A percentile compares a stretch with the other conserved stretches of the same genome.
phyloP scores from a whole-genome alignment of 2,888 invertebrate genomes.

The Coleophora flavipennella region DNA sequence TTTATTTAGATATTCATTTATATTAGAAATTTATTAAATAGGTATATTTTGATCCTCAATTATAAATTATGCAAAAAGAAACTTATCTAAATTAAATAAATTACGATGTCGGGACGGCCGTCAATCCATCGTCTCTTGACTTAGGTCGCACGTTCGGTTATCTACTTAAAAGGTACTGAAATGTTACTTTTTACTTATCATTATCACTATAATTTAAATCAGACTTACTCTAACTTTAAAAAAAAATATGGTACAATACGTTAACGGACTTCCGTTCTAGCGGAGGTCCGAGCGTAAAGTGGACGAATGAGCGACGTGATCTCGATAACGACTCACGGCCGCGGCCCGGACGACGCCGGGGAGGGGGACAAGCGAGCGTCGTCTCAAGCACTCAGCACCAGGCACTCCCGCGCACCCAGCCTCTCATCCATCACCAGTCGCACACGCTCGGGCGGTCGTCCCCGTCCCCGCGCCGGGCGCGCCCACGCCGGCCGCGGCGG shows the following conservation, averaged over 20 bases:
- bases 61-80: slow-evolving; percentile 65
- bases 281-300: slow-evolving; percentile 61
- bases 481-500: slow-evolving; percentile 40
- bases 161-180: slow-evolving; percentile 70
- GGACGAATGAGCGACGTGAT: slow-evolving; percentile 68
- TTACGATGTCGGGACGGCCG: slow-evolving; percentile 72
- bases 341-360: slow-evolving; percentile 57
- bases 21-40: slow-evolving; percentile 58
- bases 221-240: slow-evolving; percentile 59
- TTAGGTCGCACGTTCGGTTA: slow-evolving; percentile 71
- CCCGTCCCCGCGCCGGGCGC: slow-evolving; percentile 58
- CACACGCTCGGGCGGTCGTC: slow-evolving; percentile 63
- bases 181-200: slow-evolving; percentile 62
- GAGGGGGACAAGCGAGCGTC: slow-evolving; percentile 70
- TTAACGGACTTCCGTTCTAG: slow-evolving; percentile 39
- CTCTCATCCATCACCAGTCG: slow-evolving; percentile 57
- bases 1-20: slow-evolving; percentile 44
- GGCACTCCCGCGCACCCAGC: slow-evolving; percentile 29
- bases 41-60: slow-evolving; percentile 48
- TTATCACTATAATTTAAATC: slow-evolving; percentile 63
- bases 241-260: slow-evolving; percentile 70
- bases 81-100: slow-evolving; percentile 65
- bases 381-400: slow-evolving; percentile 35
- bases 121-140: slow-evolving; percentile 69
- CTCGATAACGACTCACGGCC: slow-evolving; percentile 66